Base-by-base conservation (phyloP, 2,888 invertebrate species). In the Nymphalis urticae region DNA sequence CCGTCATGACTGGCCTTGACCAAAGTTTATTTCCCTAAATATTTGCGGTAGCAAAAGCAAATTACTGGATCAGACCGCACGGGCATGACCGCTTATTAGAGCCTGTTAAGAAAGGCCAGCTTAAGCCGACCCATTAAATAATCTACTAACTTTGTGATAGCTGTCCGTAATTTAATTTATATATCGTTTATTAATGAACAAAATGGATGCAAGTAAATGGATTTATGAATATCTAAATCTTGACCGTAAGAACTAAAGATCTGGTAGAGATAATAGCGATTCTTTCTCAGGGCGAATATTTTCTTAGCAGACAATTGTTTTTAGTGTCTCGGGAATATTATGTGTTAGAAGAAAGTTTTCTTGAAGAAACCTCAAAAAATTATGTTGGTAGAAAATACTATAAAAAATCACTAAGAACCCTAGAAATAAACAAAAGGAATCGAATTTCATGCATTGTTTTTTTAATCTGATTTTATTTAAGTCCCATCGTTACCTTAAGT, bases 11-110 rank as follows among this genome's bases (percentile, higher is more conserved):
- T 62, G 47, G 42, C 68, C 64, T 64, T 64, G 53, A 48, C 48
- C 36, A 32, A 21, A 69, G 21, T 54, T 60, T 64, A 69, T 69
- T 64, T 63, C 51, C 53, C 59, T 51, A 64, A 53, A 24, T 53
- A 53, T 53, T 53, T 53, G 51, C 61, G 60, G 68, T 64, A 16
- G 59, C 48, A 53, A 61, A 61, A 69, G 64, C 61, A 61, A 64
- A 69, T 68, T 62, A 64, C 61, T 48, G 54, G 50, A 21, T 36
- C 32, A n/a, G 36, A 51, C 62, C 62, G 51, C 62, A 62, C 48
- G 32, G 21, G 36, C 8, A 36, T 51, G n/a, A 8, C 62, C 32
- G 48, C 17, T 32, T 32, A 62, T 62, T 62, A 50, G n/a, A 13
- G 16, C 50, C 48, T 32, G 36, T 16, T 51, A 51, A 62, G 53